Evolutionary conservation across 2,797 vertebrate genomes (phyloP), one percentile per base, ranked within the genome.

Genomic region (Hybognathus amarus): DNA sequence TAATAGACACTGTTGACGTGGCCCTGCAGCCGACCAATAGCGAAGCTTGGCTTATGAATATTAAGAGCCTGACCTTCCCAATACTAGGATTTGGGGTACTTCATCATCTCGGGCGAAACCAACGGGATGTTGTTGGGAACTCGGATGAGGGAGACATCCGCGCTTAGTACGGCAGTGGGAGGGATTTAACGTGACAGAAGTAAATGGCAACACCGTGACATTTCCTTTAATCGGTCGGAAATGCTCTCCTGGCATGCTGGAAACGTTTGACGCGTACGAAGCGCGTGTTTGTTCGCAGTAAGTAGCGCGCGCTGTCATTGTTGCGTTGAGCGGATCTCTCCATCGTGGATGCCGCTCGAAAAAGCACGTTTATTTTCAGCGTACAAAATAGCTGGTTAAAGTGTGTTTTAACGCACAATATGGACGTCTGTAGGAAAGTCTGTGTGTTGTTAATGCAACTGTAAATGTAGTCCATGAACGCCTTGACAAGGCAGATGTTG

Each of bases 71-170:
- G 17, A 0, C 30, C 79, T n/a, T 81, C 56, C 13, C 56, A 18
- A 63, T 33, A 56, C 36, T 68, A 69, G 17, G 45, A 38, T 50
- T 33, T 64, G 3, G 59, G 50, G 71, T 38, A 54, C 78, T 52
- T 47, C 1, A 15, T 20, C 63, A 50, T 61, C 52, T 83, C 45
- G 78, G 71, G 45, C 69, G 80, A 81, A 40, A 69, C 83, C 86
- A 87, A 86, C 64, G 71, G 86, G 85, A 76, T 86, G 88, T 83
- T 81, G 77, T 80, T 75, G 82, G 84, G 85, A 89, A 67, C n/a
- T 83, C 63, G 56, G 42, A 69, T 67, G 64, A 45, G 64, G 22
- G 86, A 69, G 86, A 92, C 36, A 74, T 91, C 88, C 24, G 87
- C 79, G 85, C 81, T 17, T 42, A 88, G 89, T 87, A 86, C 89